phyloP scores from a whole-genome alignment of 2,888 invertebrate species.

The Ferdinandea cuprea region DNA sequence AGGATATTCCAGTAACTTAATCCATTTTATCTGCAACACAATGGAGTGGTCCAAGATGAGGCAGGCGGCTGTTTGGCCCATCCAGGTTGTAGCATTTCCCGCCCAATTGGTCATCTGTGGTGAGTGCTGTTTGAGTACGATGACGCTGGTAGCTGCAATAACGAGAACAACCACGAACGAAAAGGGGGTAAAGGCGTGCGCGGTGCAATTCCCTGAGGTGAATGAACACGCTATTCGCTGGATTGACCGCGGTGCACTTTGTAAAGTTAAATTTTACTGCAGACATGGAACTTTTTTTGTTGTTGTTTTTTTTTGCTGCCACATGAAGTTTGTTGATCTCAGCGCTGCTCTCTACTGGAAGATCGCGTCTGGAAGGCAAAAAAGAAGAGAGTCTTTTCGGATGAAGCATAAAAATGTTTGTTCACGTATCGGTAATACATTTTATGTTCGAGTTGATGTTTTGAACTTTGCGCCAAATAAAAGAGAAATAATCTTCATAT shows the following conservation, averaged over 20 bases:
- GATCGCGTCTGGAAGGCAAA: constrained; percentile 38
- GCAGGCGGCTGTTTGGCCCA: neutral
- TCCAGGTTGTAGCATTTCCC: constrained; percentile 34
- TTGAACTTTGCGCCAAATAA: constrained; percentile 11
- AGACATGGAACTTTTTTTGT: constrained; percentile 35
- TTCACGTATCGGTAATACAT: constrained; percentile 50
- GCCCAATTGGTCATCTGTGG: constrained; percentile 53
- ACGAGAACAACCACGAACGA: neutral
- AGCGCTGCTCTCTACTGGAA: constrained; percentile 26
- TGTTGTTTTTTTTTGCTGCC: constrained; percentile 1
- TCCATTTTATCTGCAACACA: constrained; percentile 67
- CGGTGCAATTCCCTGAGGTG: constrained; percentile 57
- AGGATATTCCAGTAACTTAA: constrained; percentile 74
- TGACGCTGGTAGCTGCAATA: constrained; percentile 30
- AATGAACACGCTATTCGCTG: constrained; percentile 70
- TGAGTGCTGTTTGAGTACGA: constrained; percentile 25
- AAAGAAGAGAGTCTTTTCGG: constrained; percentile 40
- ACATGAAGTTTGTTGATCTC: constrained; percentile 62
- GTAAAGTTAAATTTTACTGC: constrained; percentile 51
- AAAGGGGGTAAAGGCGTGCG: constrained; percentile 11
- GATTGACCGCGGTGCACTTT: constrained; percentile 71
- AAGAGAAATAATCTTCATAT: neutral
- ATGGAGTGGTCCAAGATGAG: constrained; percentile 32
- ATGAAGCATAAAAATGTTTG: constrained; percentile 55
- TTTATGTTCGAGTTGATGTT: constrained; percentile 17